Percentiles rank a stretch among this genome's conserved stretches.
Conservation (phyloP, 2,888 invertebrate genomes). For the Sinhomidia bicolor region DNA sequence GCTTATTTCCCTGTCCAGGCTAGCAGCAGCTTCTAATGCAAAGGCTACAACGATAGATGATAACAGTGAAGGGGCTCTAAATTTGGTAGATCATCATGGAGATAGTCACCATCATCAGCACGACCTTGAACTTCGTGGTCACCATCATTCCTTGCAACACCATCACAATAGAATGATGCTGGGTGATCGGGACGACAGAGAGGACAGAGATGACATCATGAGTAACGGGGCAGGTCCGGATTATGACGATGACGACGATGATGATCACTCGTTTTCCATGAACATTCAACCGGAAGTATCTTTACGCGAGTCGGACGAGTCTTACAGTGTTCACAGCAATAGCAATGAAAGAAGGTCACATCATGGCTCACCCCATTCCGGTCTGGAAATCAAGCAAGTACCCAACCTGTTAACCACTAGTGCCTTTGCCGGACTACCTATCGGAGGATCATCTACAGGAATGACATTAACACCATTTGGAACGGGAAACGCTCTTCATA, state of each 20-base stretch:
- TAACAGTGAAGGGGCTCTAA: slow-evolving; percentile 67
- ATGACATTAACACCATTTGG: slow-evolving; percentile 68
- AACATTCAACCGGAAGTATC: slow-evolving; percentile 79
- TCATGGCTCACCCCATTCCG: slow-evolving; percentile 68
- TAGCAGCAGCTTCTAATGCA: slow-evolving; percentile 55
- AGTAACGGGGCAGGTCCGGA: slow-evolving; percentile 74
- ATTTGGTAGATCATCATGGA: slow-evolving; percentile 62
- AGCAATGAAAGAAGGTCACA: slow-evolving; percentile 61
- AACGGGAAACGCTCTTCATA: slow-evolving; percentile 52
- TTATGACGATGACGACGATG: slow-evolving; percentile 78
- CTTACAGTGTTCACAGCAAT: slow-evolving; percentile 75
- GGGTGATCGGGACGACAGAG: slow-evolving; percentile 63
- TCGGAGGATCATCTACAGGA: slow-evolving; percentile 49
- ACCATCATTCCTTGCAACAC: neutral
- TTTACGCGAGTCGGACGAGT: slow-evolving; percentile 78
- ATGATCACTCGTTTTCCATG: slow-evolving; percentile 76
- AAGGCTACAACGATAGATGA: slow-evolving; percentile 25
- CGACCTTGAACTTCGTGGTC: slow-evolving; percentile 33
- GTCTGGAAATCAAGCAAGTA: slow-evolving; percentile 71
- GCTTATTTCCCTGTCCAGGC: slow-evolving; percentile 62
- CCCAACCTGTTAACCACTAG: slow-evolving; percentile 61
- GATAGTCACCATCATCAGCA: slow-evolving; percentile 41
- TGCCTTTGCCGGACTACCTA: slow-evolving; percentile 63
- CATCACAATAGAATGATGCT: slow-evolving; percentile 59
- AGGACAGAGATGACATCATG: slow-evolving; percentile 75